Percentiles rank a stretch among this genome's conserved stretches.
Conservation (phyloP, 2,888 invertebrate genomes). For the Dexiosoma caninum region DNA sequence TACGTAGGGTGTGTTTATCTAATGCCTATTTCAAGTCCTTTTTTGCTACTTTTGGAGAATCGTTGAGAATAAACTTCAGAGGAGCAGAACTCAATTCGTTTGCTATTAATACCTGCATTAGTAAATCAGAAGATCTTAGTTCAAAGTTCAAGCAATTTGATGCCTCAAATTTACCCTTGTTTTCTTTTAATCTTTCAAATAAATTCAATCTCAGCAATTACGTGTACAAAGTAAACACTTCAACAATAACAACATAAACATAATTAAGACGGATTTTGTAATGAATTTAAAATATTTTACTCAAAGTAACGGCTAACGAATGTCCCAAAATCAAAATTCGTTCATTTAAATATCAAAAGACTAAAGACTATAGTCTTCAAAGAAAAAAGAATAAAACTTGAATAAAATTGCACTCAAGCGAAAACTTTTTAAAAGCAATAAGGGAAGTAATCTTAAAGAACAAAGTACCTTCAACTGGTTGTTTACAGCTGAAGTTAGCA, state of each 20-base stretch:
- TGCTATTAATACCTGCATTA: too few relatives aligned
- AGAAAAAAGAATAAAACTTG: background rate
- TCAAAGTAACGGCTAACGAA: conserved; percentile 36
- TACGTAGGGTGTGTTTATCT: too few relatives aligned
- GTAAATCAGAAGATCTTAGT: background rate
- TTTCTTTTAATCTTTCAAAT: background rate
- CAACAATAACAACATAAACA: background rate
- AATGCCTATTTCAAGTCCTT: too few relatives aligned
- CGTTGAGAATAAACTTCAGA: too few relatives aligned
- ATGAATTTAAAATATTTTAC: conserved; percentile 45
- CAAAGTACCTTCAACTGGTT: conserved; percentile 8
- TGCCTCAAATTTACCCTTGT: background rate
- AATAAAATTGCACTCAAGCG: conserved; percentile 40
- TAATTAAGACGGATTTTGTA: conserved; percentile 39
- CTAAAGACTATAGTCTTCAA: conserved; percentile 1
- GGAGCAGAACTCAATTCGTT: too few relatives aligned
- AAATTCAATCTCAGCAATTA: background rate
- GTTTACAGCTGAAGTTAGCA: background rate
- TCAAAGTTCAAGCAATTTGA: conserved; percentile 32
- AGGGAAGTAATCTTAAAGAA: conserved; percentile 15
- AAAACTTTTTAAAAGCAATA: conserved; percentile 28
- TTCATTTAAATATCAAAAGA: conserved; percentile 61
- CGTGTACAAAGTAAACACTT: background rate
- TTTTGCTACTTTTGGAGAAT: too few relatives aligned
- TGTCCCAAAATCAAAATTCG: background rate